Conservation (phyloP, 92 coral and sea anemone genomes). For the Epizoanthus rinbou region DNA sequence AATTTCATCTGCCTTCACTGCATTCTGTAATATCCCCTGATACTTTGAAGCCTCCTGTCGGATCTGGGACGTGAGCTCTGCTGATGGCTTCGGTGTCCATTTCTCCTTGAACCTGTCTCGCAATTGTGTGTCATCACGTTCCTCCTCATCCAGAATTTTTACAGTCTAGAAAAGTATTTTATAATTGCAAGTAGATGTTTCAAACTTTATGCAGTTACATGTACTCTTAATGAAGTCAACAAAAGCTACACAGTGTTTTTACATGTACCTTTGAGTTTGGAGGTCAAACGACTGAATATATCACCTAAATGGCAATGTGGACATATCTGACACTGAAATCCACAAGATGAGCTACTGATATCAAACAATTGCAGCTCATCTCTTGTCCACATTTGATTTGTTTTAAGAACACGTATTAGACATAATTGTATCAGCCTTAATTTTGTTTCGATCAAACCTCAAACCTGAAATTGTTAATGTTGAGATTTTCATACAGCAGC, state of each 20-base stretch:
- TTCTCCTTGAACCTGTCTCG: constrained; percentile 85
- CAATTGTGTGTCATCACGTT: constrained; percentile 94
- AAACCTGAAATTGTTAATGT: background rate
- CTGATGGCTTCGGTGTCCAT: constrained; percentile 97
- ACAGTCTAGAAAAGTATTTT: constrained; percentile 54
- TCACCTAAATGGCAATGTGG: too few relatives aligned
- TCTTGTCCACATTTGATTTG: too few relatives aligned
- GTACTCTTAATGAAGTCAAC: too few relatives aligned
- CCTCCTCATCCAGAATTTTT: constrained; percentile 94
- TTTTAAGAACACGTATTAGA: too few relatives aligned
- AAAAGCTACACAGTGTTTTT: too few relatives aligned
- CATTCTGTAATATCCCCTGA: constrained; percentile 86
- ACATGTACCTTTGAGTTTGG: too few relatives aligned
- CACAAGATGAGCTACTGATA: too few relatives aligned
- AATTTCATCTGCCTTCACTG: constrained; percentile 87
- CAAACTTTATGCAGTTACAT: too few relatives aligned
- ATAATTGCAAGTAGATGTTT: background rate
- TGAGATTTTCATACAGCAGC: background rate
- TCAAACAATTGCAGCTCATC: too few relatives aligned
- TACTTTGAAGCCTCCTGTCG: constrained; percentile 91
- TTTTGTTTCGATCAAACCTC: background rate
- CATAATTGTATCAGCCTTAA: background rate
- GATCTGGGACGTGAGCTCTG: constrained; percentile 83
- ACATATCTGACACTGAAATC: too few relatives aligned
- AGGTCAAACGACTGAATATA: too few relatives aligned